Conservation (phyloP, 1,140 invertebrate species). For the Brachionus calyciflorus region DNA sequence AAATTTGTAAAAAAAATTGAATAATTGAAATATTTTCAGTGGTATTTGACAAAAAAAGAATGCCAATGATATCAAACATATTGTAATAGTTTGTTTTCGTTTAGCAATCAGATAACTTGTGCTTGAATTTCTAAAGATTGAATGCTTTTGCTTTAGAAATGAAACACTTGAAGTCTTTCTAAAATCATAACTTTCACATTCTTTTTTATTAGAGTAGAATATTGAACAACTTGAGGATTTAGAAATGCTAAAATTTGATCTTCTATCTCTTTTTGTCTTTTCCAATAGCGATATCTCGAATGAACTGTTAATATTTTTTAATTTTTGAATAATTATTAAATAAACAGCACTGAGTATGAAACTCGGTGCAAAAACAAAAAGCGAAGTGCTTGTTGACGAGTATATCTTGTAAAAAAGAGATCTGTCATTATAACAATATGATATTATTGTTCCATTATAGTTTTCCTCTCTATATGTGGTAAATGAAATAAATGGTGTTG, state of each 20-base stretch:
- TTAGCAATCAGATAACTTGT: not conserved
- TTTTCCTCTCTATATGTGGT: not conserved
- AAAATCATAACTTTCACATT: no score
- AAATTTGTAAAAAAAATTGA: conserved; percentile 14
- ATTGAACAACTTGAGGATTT: not conserved
- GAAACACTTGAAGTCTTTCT: not conserved
- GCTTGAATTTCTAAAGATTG: not conserved
- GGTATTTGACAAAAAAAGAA: conserved; percentile 37
- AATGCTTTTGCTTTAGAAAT: not conserved
- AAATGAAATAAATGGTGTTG: not conserved
- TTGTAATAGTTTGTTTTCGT: conserved; percentile 15
- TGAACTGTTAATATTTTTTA: not conserved
- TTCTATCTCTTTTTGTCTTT: not conserved
- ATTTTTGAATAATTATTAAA: conserved; percentile 15
- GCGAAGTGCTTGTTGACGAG: not conserved
- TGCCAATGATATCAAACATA: conserved; percentile 16
- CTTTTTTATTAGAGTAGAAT: no score
- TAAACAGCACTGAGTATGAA: not conserved
- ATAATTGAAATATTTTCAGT: conserved; percentile 14
- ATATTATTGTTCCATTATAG: not conserved
- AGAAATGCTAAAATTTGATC: not conserved
- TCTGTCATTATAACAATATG: not conserved
- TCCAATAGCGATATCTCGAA: not conserved
- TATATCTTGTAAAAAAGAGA: not conserved
- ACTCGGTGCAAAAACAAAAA: not conserved